Percentiles rank a stretch among this genome's conserved stretches.
Conservation (phyloP, 2,113 vertebrate genomes). For the Melozone crissalis region DNA sequence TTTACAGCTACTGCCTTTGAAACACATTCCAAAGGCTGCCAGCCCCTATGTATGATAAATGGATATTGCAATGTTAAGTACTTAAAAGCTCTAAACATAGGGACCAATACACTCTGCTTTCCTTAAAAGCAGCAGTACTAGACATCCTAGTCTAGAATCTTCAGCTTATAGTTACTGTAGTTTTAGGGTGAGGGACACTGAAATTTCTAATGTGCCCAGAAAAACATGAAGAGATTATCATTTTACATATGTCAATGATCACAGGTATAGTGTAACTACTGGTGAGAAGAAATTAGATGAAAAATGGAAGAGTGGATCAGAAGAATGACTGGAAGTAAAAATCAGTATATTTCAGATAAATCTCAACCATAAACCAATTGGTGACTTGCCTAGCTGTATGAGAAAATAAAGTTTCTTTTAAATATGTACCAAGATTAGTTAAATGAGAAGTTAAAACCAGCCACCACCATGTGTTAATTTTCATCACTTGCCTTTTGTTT, state of each 20-base stretch:
- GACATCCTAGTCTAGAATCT: not conserved
- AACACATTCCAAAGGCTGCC: not conserved
- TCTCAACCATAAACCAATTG: not conserved
- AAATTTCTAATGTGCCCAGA: not conserved
- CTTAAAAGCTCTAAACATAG: not conserved
- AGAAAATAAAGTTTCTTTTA: not conserved
- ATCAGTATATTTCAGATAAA: not conserved
- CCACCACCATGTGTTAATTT: rapidly evolving
- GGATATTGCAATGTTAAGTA: not conserved
- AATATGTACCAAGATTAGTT: not conserved
- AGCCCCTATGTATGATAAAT: not conserved
- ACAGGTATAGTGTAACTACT: not conserved
- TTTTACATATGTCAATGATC: not conserved
- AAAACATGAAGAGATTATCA: not conserved
- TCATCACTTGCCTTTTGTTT: not conserved
- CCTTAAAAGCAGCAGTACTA: not conserved
- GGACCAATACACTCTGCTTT: not conserved
- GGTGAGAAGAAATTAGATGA: not conserved
- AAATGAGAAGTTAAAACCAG: not conserved
- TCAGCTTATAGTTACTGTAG: not conserved
- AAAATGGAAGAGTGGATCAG: not conserved
- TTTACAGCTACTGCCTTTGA: not conserved
- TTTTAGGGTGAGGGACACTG: not conserved
- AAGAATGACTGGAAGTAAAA: not conserved
- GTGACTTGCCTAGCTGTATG: not conserved